These are phyloP conservation scores for Cassiopea andromeda DNA, from an alignment of 30 jellyfish, hydroid and myxozoan genomes.

Conservation along the genomic window DNA sequence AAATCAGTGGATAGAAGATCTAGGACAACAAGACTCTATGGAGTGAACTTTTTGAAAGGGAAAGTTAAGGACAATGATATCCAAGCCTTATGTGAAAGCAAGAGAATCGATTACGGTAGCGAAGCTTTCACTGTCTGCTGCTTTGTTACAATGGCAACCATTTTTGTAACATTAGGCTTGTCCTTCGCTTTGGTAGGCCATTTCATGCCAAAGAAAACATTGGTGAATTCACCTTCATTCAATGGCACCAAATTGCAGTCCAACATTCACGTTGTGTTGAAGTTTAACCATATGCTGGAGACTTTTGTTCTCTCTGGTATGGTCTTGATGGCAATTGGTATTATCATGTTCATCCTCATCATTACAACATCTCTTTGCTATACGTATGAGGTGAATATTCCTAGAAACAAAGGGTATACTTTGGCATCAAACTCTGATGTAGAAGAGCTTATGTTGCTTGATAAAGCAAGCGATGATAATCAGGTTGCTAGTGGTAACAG, in stretches of 20 bases:
- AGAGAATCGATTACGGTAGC: slow-evolving; percentile 29
- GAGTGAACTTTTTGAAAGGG: slow-evolving; percentile 70
- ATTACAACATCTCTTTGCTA: slow-evolving; percentile 63
- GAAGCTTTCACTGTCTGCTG: slow-evolving; percentile 39
- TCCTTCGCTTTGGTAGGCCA: slow-evolving; percentile 79
- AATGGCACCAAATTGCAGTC: slow-evolving; percentile 9
- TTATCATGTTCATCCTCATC: slow-evolving; percentile 32
- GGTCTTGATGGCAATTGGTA: slow-evolving; percentile 65
- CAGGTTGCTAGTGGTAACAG: slow-evolving; percentile 61
- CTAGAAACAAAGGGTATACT: slow-evolving; percentile 37
- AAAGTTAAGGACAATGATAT: slow-evolving; percentile 33
- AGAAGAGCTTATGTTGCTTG: slow-evolving; percentile 9
- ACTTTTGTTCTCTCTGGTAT: slow-evolving; percentile 68
- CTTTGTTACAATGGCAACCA: slow-evolving; percentile 32
- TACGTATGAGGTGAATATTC: slow-evolving; percentile 39
- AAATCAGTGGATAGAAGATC: slow-evolving; percentile 48
- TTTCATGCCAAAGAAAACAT: slow-evolving; percentile 55
- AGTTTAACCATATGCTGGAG: slow-evolving; percentile 62
- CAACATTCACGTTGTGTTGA: slow-evolving; percentile 21
- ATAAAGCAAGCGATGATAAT: neutral
- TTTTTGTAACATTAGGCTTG: slow-evolving; percentile 53
- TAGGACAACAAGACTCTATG: slow-evolving; percentile 75
- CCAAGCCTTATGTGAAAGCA: slow-evolving; percentile 9
- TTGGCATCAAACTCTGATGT: slow-evolving; percentile 59
- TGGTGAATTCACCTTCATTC: neutral